phyloP scores from a whole-genome alignment of 2,113 vertebrate genomes.

The Cynopterus brachyotis region DNA sequence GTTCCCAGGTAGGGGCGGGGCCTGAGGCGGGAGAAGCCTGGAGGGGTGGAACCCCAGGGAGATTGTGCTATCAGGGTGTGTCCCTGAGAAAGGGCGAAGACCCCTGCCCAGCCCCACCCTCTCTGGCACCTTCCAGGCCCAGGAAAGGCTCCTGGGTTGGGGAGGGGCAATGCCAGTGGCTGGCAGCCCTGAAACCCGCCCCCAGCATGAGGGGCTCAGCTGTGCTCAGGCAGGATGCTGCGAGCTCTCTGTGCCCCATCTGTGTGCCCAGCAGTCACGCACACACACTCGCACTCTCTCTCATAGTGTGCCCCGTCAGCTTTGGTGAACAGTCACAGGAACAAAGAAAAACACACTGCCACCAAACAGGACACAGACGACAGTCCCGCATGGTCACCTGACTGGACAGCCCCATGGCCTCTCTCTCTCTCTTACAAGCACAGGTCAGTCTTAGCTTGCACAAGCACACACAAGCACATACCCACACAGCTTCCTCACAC shows the following conservation, averaged over 20 bases:
- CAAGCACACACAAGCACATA: neutral
- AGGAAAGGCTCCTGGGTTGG: neutral
- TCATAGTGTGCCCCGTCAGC: neutral
- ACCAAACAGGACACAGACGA: neutral
- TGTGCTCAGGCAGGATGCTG: neutral
- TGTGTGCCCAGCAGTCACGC: neutral
- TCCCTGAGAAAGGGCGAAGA: slow-evolving; percentile 77
- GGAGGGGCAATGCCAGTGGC: neutral
- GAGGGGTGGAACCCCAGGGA: slow-evolving; percentile 29
- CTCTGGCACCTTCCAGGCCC: neutral
- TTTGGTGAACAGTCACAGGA: neutral
- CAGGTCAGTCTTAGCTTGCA: neutral
- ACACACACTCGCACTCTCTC: neutral
- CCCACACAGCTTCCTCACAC: neutral
- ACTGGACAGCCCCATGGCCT: neutral
- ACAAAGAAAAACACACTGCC: neutral
- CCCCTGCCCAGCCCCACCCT: slow-evolving; percentile 30
- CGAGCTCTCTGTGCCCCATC: accelerated
- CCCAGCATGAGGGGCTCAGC: neutral
- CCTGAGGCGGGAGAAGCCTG: neutral
- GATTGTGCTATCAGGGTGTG: slow-evolving; percentile 79
- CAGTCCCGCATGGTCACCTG: neutral
- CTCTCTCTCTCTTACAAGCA: neutral
- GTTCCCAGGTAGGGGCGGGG: neutral
- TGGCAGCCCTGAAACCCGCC: neutral